A percentile compares a stretch with the other conserved stretches of the same genome.
Conservation (phyloP, 2,113 vertebrate species). For the Leptosomus discolor region DNA sequence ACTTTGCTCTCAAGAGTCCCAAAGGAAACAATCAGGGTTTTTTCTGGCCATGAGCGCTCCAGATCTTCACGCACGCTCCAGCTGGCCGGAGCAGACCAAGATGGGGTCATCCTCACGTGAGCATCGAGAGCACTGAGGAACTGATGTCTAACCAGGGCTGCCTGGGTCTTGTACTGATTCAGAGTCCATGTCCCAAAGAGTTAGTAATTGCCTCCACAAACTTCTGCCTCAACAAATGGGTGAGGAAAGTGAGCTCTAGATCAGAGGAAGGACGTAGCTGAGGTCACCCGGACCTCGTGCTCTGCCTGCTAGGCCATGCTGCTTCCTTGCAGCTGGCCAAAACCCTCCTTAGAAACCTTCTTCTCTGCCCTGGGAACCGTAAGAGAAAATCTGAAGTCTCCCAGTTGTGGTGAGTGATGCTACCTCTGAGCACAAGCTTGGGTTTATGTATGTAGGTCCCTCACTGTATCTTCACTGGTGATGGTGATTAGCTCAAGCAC, state of each 20-base stretch:
- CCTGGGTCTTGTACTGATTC: neutral
- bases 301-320: neutral
- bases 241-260: neutral
- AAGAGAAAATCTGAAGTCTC: neutral
- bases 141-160: neutral
- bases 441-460: neutral
- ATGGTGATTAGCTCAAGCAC: neutral
- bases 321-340: neutral
- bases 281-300: neutral
- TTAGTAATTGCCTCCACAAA: neutral
- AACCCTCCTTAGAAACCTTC: neutral
- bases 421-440: rapidly evolving
- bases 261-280: neutral
- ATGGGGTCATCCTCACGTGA: neutral
- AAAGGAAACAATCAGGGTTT: neutral
- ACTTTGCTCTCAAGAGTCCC: neutral
- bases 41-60: neutral
- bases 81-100: neutral
- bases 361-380: neutral
- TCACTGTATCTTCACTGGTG: rapidly evolving
- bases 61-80: neutral
- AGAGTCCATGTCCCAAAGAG: neutral
- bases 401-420: neutral
- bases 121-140: neutral
- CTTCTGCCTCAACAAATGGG: neutral